These are phyloP conservation scores for Alitta virens DNA, from an alignment of 2,888 invertebrate species.

Conservation along the genomic window DNA sequence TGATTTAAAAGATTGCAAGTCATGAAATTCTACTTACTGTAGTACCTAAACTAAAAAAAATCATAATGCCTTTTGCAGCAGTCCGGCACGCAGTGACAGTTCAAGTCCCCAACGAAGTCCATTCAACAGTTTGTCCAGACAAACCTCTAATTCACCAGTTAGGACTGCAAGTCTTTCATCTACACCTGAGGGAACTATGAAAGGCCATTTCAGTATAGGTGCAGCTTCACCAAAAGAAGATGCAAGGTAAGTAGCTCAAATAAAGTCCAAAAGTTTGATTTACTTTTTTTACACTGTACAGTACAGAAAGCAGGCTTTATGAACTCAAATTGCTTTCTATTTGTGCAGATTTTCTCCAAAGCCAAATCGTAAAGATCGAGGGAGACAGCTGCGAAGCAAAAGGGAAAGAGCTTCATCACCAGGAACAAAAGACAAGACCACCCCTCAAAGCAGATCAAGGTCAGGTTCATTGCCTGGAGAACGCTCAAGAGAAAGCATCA, in stretches of 20 bases:
- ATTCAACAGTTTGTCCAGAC: background rate
- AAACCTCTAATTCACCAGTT: conserved; percentile 13
- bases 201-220: conserved; percentile 66
- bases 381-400: conserved; percentile 55
- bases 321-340: background rate
- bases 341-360: conserved; percentile 55
- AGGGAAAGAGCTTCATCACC: conserved; percentile 56
- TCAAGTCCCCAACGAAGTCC: conserved; percentile 17
- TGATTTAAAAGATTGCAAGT: too few species aligned
- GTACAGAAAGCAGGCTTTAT: background rate
- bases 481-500: conserved; percentile 63
- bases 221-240: conserved; percentile 61
- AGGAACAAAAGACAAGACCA: conserved; percentile 39
- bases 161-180: conserved; percentile 1
- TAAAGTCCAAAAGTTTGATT: background rate
- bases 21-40: too few species aligned
- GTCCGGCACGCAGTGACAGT: conserved; percentile 11
- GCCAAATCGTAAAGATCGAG: conserved; percentile 61
- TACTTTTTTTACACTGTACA: background rate
- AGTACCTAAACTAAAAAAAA: too few species aligned
- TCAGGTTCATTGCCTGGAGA: conserved; percentile 37
- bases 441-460: conserved; percentile 32
- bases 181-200: conserved; percentile 8
- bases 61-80: conserved; percentile 1
- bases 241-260: conserved; percentile 16